Conservation (phyloP, 2,113 vertebrate genomes). For the Serranochromis macrocephalus region DNA sequence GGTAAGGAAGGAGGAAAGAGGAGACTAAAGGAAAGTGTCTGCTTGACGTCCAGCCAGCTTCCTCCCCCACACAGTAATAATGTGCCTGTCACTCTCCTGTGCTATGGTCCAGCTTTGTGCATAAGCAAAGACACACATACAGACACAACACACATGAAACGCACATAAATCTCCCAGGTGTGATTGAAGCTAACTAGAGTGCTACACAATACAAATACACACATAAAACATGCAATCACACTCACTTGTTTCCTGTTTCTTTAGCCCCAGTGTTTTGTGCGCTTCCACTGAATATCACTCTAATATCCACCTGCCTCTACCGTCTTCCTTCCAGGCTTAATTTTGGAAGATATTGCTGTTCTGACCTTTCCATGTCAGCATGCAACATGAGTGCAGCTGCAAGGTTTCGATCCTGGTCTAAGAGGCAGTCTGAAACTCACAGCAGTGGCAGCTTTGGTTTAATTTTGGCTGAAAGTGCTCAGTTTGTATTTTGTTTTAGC, state of each 20-base stretch:
- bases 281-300: background rate
- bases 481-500: background rate
- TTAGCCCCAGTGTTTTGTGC: background rate
- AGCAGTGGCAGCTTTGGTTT: background rate
- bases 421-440: background rate
- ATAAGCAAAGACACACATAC: background rate
- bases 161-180: background rate
- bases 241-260: background rate
- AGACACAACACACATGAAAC: background rate
- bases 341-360: conserved; percentile 22
- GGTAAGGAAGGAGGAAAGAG: background rate
- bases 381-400: background rate
- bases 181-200: background rate
- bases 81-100: background rate
- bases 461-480: background rate
- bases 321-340: background rate
- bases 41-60: background rate
- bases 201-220: background rate
- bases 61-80: background rate
- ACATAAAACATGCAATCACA: background rate
- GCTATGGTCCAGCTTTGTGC: background rate
- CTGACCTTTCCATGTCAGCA: conserved; percentile 15
- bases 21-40: background rate
- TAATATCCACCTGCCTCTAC: background rate
- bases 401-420: background rate